These are phyloP conservation scores for Brachymystax lenok DNA, from an alignment of 2,797 vertebrate genomes.

Conservation along the genomic window DNA sequence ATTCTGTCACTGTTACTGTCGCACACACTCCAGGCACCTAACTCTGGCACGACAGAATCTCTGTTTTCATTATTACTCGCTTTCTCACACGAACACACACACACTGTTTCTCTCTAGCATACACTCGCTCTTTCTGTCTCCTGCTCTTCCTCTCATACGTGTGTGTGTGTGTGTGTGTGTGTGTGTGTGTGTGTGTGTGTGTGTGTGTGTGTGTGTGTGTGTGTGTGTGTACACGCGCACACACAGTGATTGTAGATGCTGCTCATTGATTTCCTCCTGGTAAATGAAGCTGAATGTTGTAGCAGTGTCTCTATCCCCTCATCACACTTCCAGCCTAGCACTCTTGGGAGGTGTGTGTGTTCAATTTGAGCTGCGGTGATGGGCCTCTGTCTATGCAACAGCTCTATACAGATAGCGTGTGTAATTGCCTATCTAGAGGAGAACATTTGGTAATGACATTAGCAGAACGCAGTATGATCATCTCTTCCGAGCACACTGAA, in stretches of 20 bases:
- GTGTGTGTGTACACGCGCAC: too few species aligned
- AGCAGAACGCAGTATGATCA: not conserved
- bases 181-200: too few species aligned
- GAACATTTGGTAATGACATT: not conserved
- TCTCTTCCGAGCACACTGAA: too few species aligned
- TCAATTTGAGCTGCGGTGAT: not conserved
- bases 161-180: too few species aligned
- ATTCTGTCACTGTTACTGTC: not conserved
- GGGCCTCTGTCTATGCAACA: not conserved
- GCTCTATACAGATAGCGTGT: not conserved
- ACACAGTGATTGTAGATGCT: too few species aligned
- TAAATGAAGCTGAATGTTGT: slow-evolving; percentile 21
- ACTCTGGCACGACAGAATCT: slow-evolving; percentile 11
- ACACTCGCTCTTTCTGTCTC: too few species aligned
- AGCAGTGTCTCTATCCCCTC: too few species aligned
- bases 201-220: too few species aligned
- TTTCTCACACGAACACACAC: not conserved
- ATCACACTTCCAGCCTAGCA: not conserved
- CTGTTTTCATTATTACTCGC: slow-evolving; percentile 19
- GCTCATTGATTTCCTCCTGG: slow-evolving; percentile 16
- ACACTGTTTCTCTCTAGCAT: too few species aligned
- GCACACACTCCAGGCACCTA: not conserved
- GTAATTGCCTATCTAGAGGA: not conserved
- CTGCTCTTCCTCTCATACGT: too few species aligned
- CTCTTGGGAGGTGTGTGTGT: slow-evolving; percentile 7